These are phyloP conservation scores for Martes martes DNA, from an alignment of 2,113 vertebrate genomes.

Conservation along the genomic window DNA sequence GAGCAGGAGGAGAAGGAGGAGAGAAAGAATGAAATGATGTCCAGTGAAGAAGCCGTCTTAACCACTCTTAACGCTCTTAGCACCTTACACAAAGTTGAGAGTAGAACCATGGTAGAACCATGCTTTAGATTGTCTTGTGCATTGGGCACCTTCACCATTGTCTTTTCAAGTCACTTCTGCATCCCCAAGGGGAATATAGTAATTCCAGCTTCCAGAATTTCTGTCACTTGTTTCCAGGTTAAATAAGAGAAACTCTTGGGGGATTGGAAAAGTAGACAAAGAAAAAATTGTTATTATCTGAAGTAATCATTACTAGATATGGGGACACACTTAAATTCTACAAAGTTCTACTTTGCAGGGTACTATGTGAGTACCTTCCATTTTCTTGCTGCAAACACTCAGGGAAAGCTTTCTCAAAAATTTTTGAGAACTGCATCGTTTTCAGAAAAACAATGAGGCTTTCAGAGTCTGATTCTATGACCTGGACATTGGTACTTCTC, in stretches of 20 bases:
- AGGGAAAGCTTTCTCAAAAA: not conserved
- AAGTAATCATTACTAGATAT: not conserved
- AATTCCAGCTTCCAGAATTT: not conserved
- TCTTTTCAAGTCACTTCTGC: not conserved
- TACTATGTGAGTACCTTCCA: not conserved
- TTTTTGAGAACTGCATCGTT: not conserved
- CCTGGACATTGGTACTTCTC: not conserved
- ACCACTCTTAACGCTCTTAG: not conserved
- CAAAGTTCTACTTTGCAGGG: not conserved
- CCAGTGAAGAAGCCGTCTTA: not conserved
- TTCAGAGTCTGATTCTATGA: not conserved
- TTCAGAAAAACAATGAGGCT: not conserved
- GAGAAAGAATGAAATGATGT: not conserved
- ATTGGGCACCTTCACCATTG: not conserved
- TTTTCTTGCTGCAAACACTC: not conserved
- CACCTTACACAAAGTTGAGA: not conserved
- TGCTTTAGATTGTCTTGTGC: not conserved
- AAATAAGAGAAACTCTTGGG: not conserved
- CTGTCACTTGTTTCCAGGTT: not conserved
- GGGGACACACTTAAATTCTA: not conserved
- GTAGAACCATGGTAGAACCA: too few relatives aligned
- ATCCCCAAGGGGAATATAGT: not conserved
- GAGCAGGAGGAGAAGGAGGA: not conserved
- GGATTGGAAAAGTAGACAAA: not conserved
- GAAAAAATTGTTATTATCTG: not conserved